Evolutionary conservation across 92 coral and sea anemone species (phyloP).

Genomic region (Metridium senile): DNA sequence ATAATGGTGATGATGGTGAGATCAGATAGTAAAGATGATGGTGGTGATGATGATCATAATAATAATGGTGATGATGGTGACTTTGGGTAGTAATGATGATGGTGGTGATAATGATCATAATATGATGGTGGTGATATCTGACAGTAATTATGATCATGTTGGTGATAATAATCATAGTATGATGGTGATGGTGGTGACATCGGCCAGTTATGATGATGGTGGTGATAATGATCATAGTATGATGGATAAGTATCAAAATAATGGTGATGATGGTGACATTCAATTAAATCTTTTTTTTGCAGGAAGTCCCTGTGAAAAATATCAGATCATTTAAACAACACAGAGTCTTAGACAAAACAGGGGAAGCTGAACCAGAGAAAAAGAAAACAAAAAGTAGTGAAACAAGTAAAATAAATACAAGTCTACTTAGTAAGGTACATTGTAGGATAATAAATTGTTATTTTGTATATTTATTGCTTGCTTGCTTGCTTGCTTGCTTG

Average conservation of each 20-base stretch:
- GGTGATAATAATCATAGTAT: background rate
- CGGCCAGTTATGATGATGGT: background rate
- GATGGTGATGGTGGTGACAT: background rate
- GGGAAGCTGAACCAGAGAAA: constrained; percentile 23
- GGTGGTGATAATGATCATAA: background rate
- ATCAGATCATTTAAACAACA: constrained; percentile 75
- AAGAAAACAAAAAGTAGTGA: constrained; percentile 24
- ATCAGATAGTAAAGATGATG: too few relatives aligned
- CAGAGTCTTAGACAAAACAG: constrained; percentile 37
- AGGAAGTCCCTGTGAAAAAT: constrained; percentile 67
- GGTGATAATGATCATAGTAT: background rate
- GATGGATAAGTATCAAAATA: background rate
- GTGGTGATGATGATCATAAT: too few relatives aligned
- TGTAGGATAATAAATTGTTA: background rate
- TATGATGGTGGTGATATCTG: too few relatives aligned
- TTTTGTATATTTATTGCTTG: too few relatives aligned
- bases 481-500: too few relatives aligned
- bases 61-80: background rate
- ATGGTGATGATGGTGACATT: background rate
- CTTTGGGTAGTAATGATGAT: background rate
- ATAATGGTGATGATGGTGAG: background rate
- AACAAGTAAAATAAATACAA: constrained; percentile 50
- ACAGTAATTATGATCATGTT: background rate
- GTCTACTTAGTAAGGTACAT: constrained; percentile 73
- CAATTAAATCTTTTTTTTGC: background rate